A percentile compares a stretch with the other conserved stretches of the same genome.
Conservation (phyloP, 2,888 invertebrate genomes). For the Nymphalis c-album region DNA sequence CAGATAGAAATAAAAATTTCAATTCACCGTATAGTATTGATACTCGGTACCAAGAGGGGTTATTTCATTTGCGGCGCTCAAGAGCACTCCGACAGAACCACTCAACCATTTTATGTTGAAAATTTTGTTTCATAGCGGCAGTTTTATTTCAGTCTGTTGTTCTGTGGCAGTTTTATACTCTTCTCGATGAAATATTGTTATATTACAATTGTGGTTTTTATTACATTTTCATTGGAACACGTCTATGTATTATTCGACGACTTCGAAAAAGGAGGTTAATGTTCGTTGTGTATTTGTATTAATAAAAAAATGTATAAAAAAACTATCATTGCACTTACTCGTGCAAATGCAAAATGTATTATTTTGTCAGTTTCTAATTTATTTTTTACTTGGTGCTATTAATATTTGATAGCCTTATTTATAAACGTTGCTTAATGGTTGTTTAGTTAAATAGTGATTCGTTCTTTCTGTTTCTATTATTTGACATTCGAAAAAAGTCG, state of each 20-base stretch:
- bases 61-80: slow-evolving; percentile 41
- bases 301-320: too few species aligned
- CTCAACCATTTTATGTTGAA: slow-evolving; percentile 42
- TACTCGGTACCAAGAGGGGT: slow-evolving; percentile 36
- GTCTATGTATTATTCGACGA: not conserved
- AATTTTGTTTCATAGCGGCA: slow-evolving; percentile 38
- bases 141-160: slow-evolving; percentile 27
- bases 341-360: too few species aligned
- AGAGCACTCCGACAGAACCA: slow-evolving; percentile 39
- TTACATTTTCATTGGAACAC: slow-evolving; percentile 8
- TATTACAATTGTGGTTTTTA: slow-evolving; percentile 16
- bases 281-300: too few species aligned
- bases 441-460: too few species aligned
- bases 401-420: too few species aligned
- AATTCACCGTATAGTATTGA: slow-evolving; percentile 33
- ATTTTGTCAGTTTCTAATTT: too few species aligned
- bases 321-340: too few species aligned
- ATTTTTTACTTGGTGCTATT: too few species aligned
- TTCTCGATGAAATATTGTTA: slow-evolving; percentile 20
- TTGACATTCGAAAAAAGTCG: too few species aligned
- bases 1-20: slow-evolving; percentile 24
- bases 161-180: slow-evolving; percentile 14
- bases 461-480: too few species aligned
- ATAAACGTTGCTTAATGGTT: too few species aligned
- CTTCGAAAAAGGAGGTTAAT: not conserved